These are phyloP conservation scores for Lissonota sp. DNA, from an alignment of 2,888 invertebrate genomes.

Conservation along the genomic window DNA sequence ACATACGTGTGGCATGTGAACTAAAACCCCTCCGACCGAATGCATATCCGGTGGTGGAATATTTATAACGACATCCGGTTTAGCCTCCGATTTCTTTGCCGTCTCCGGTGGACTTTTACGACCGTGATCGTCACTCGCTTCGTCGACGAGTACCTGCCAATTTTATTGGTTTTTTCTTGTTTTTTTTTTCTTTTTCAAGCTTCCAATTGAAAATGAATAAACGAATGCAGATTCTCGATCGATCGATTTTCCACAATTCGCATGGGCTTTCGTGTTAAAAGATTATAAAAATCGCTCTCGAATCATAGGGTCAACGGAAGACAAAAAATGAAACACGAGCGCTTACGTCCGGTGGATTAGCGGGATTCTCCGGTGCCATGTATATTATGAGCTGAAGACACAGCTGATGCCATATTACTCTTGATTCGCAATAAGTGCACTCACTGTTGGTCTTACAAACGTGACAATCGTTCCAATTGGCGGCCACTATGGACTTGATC, in stretches of 20 bases:
- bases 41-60: constrained; percentile 88
- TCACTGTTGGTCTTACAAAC: constrained; percentile 87
- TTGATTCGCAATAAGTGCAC: constrained; percentile 96
- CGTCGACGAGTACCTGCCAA: constrained; percentile 87
- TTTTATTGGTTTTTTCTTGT: no score
- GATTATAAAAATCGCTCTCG: no score
- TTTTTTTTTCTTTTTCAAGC: no score
- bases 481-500: constrained; percentile 90
- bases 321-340: constrained; percentile 20
- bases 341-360: constrained; percentile 91
- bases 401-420: constrained; percentile 97
- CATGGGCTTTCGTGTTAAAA: no score
- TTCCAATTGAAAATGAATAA: not conserved
- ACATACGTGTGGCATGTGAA: constrained; percentile 96
- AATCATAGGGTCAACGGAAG: not conserved
- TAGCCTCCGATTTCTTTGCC: constrained; percentile 87
- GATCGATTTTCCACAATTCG: not conserved
- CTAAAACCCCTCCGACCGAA: constrained; percentile 93
- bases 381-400: constrained; percentile 92
- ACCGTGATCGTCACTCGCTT: constrained; percentile 88
- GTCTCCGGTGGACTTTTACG: constrained; percentile 90
- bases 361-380: constrained; percentile 90
- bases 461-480: constrained; percentile 88
- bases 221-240: constrained; percentile 2
- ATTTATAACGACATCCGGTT: constrained; percentile 87